Evolutionary conservation across 2,797 vertebrate species (phyloP).

Genomic region (Gambelia wislizenii): DNA sequence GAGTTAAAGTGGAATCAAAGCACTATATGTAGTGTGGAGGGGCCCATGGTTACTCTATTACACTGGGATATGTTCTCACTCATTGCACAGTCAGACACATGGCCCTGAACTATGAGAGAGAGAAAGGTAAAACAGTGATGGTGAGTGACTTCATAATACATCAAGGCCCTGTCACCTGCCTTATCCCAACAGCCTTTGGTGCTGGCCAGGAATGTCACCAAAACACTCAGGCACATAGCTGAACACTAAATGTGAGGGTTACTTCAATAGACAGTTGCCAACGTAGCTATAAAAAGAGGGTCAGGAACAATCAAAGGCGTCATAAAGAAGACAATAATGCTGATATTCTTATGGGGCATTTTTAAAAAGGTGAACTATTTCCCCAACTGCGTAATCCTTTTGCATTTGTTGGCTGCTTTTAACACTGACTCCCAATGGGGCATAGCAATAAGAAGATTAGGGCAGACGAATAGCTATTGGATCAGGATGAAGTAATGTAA

Average conservation of each 20-base stretch:
- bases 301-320: background rate
- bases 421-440: background rate
- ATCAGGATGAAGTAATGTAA: conserved; percentile 53
- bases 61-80: background rate
- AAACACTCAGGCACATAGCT: background rate
- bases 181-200: background rate
- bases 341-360: conserved; percentile 1
- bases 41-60: too few species aligned
- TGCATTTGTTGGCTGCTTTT: conserved; percentile 23
- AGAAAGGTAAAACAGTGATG: background rate
- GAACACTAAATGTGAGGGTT: background rate
- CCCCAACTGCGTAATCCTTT: background rate
- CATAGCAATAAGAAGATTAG: conserved; percentile 21
- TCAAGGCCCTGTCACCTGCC: background rate
- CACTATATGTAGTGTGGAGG: too few species aligned
- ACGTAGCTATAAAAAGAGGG: background rate
- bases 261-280: background rate
- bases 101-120: background rate
- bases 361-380: background rate
- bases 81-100: background rate
- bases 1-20: too few species aligned
- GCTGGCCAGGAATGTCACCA: background rate
- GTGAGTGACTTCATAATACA: background rate
- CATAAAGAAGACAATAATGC: background rate
- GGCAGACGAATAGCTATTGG: conserved; percentile 36